Evolutionary conservation across 92 coral and sea anemone genomes (phyloP), one percentile per base, ranked within the genome.

Genomic region (Scolanthus callimorphus): DNA sequence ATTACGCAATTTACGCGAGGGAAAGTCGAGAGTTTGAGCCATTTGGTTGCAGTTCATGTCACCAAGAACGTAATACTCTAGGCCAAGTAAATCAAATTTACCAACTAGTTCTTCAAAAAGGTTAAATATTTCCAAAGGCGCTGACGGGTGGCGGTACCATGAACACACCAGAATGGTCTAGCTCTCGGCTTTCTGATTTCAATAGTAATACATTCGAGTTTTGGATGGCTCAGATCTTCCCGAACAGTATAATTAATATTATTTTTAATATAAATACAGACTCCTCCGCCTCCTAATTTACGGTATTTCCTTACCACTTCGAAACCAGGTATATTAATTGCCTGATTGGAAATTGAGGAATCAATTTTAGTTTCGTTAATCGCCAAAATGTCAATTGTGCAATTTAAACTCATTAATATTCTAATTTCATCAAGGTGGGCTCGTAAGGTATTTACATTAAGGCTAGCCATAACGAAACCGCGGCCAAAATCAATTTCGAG

Each of bases 71-170:
- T 62, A 79, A 2, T 69, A 24, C 34, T 84, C 52, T 52, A 29
- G 23, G 20, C 72, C 66, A 53, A 65, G 74, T 21, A 83, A 70
- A 41, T 85, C 83, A 24, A 85, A 70, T 49, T 54, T 69, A 3
- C 69, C 78, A 53, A 74, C 49, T 31, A 68, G 30, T 25, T 57
- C 25, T 50, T 65, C 77, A 79, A 84, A 54, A 37, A 26, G 11
- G 13, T 3, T 20, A 44, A 80, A 80, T 27, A 60, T 11, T 34
- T 73, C 59, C 20, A 43, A 29, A 23, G 72, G 38, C 17, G 82
- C 39, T 27, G 67, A 23, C 4, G 88, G 88, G 24, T 73, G 83
- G 62, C 87, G 59, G 58, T 80, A 74, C 76, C 64, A 68, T 17
- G 83, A 51, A 59, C 69, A 17, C 0, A 76, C 77, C 31, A 37